Evolutionary conservation across 1,140 invertebrate species (phyloP), one percentile per base, ranked within the genome.

Genomic region (Diachasma alloeum): DNA sequence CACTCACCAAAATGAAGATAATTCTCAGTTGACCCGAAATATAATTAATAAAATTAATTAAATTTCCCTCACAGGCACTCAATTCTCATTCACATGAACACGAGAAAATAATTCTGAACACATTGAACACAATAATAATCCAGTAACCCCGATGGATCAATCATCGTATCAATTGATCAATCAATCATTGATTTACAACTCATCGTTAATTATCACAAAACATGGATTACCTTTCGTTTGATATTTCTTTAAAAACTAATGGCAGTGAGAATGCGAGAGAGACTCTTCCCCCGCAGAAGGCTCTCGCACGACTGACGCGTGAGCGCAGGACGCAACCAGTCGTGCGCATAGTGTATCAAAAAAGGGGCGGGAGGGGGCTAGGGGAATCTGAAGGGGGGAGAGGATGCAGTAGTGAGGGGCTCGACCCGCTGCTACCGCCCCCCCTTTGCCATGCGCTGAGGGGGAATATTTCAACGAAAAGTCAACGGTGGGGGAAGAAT

Each of bases 291-390:
- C 85, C 86, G 80, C 79, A 81, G 83, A 88, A 85, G 86, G 87
- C 86, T 88, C 84, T 87, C 88, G 85, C 87, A 86, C 88, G 85
- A 90, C 88, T 90, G 83, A 87, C 86, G 86, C 85, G 84, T 81
- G 81, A 78, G 68, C 67, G 59, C 24, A 44, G 69, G 70, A 63
- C 39, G 71, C 63, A 70, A 66, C 13, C 72, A 63, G 72, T 6
- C 19, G 44, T 53, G 44, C 46, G 71, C 71, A 53, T 48, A 72
- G 71, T 36, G 48, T 36, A 59, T 39, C 36, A 66, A 26, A 48
- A 22, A 22, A 26, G 74, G 56, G 17, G 59, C 4, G 59, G 63
- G 39, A 46, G 46, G n/a, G 53, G 15, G 66, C 17, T 2, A 56
- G 24, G 26, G 31, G 17, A 11, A 59, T 53, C 15, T 39, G 37